Conservation (phyloP, 2,888 invertebrate genomes). For the Melanotus villosus region DNA sequence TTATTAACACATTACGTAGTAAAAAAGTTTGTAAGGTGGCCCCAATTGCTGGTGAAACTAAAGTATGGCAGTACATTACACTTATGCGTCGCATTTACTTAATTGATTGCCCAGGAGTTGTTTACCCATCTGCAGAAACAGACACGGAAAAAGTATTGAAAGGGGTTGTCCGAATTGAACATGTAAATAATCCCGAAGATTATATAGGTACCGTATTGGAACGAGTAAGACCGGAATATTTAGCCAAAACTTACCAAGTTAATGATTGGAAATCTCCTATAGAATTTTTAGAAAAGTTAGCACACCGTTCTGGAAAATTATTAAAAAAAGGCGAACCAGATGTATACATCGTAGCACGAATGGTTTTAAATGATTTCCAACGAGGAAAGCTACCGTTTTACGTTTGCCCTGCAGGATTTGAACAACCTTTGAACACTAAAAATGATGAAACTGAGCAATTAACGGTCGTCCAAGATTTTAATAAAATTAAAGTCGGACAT, state of each 20-base stretch:
- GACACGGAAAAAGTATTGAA: constrained; percentile 96
- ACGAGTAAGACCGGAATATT: constrained; percentile 90
- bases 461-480: constrained; percentile 84
- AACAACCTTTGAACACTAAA: constrained; percentile 72
- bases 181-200: constrained; percentile 94
- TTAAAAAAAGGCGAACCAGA: constrained; percentile 98
- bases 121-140: constrained; percentile 96
- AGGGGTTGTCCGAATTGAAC: constrained; percentile 97
- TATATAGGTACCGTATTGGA: constrained; percentile 90
- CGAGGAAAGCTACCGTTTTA: constrained; percentile 97
- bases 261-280: constrained; percentile 82
- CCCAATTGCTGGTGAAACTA: constrained; percentile 97
- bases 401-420: constrained; percentile 88
- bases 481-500: constrained; percentile 81
- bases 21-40: constrained; percentile 99
- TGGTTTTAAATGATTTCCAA: constrained; percentile 99
- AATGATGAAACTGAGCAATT: constrained; percentile 66
- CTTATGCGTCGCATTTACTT: constrained; percentile 97
- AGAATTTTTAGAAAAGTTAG: constrained; percentile 94
- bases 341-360: constrained; percentile 87
- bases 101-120: constrained; percentile 99
- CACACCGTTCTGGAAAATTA: constrained; percentile 88
- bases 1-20: constrained; percentile 95
- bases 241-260: constrained; percentile 91
- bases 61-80: constrained; percentile 99